Evolutionary conservation across 2,113 vertebrate species (phyloP).

Genomic region (Todiramphus saurophagus): DNA sequence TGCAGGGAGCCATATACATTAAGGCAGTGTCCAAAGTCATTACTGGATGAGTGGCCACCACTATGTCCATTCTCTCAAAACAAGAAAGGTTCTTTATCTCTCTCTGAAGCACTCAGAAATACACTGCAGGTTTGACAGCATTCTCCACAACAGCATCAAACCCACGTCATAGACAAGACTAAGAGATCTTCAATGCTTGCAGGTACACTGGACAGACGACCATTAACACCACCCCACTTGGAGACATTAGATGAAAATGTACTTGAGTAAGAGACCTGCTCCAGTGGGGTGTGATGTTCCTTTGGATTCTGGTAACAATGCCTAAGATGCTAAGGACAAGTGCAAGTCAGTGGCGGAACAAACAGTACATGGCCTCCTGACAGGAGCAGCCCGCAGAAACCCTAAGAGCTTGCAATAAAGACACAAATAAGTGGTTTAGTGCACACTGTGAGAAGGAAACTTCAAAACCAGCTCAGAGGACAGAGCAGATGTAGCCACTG

Average conservation of each 20-base stretch:
- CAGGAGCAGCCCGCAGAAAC: not conserved
- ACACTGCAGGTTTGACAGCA: not conserved
- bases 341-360: not conserved
- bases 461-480: not conserved
- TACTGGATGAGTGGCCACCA: not conserved
- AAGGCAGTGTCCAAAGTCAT: not conserved
- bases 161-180: not conserved
- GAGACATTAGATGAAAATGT: not conserved
- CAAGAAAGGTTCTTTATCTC: not conserved
- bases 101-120: not conserved
- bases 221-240: not conserved
- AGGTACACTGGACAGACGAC: not conserved
- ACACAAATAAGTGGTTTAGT: not conserved
- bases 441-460: not conserved
- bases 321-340: not conserved
- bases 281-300: not conserved
- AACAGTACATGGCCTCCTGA: not conserved
- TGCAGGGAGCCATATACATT: not conserved
- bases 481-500: not conserved
- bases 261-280: not conserved
- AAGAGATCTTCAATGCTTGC: not conserved
- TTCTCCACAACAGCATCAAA: not conserved
- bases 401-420: not conserved
- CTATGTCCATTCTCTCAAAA: not conserved
- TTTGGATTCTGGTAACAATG: not conserved